Conservation (phyloP, 2,888 invertebrate species). For the Dichetophora obliterata region DNA sequence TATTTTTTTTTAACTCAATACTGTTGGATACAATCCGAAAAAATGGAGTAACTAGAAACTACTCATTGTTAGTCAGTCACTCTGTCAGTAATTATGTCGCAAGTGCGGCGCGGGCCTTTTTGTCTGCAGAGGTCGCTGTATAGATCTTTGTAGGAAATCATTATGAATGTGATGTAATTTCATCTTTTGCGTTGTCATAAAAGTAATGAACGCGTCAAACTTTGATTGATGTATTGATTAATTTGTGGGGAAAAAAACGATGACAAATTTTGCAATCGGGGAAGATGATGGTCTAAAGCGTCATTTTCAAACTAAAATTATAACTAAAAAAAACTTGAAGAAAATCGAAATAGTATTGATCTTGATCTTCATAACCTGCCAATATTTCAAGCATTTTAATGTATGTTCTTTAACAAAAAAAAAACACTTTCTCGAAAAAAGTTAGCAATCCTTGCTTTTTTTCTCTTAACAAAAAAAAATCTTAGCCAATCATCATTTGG, state of each 20-base stretch:
- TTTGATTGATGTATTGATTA: slow-evolving; percentile 26
- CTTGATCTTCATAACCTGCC: neutral
- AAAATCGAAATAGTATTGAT: no score
- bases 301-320: no score
- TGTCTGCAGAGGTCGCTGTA: neutral
- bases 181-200: neutral
- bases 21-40: neutral
- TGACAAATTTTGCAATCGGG: no score
- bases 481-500: neutral
- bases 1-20: no score
- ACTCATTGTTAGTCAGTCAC: neutral
- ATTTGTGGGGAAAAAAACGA: neutral
- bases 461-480: neutral
- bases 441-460: neutral
- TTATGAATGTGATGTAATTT: slow-evolving; percentile 8
- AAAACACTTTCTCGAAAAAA: neutral
- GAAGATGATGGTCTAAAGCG: no score
- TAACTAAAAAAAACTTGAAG: no score
- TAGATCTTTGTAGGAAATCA: neutral
- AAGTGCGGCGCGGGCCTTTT: neutral
- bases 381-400: slow-evolving; percentile 9
- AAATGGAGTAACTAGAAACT: neutral
- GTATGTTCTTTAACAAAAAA: slow-evolving; percentile 43
- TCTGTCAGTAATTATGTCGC: slow-evolving; percentile 9
- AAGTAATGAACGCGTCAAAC: slow-evolving; percentile 1